These are phyloP conservation scores for Ditylenchus weischeri DNA, from an alignment of 2,888 invertebrate genomes.

Conservation along the genomic window DNA sequence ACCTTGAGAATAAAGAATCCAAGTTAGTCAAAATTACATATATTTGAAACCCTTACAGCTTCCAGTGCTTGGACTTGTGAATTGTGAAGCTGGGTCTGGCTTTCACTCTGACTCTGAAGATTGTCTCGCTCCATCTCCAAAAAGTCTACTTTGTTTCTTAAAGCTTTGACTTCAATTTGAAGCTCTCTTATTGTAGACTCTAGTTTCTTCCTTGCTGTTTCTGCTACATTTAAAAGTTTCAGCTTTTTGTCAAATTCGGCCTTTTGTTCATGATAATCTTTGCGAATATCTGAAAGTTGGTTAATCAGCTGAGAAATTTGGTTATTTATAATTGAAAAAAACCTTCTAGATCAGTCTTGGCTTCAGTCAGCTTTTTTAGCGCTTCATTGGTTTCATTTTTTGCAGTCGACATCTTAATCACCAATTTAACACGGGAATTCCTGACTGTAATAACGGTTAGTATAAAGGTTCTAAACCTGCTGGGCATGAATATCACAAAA, in stretches of 20 bases:
- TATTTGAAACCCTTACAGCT: slow-evolving; percentile 42
- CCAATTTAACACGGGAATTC: background rate
- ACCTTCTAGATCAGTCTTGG: slow-evolving; percentile 35
- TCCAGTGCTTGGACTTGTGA: slow-evolving; percentile 58
- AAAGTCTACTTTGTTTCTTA: slow-evolving; percentile 57
- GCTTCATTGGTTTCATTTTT: slow-evolving; percentile 48
- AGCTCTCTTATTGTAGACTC: slow-evolving; percentile 52
- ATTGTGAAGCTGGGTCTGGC: slow-evolving; percentile 55
- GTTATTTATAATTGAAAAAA: background rate
- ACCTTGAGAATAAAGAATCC: slow-evolving; percentile 34
- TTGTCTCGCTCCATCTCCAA: slow-evolving; percentile 58
- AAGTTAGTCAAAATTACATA: too few relatives aligned
- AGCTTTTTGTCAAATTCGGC: slow-evolving; percentile 42
- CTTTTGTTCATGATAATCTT: slow-evolving; percentile 44
- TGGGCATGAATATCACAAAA: too few relatives aligned
- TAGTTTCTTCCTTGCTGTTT: slow-evolving; percentile 50
- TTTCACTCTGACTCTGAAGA: slow-evolving; percentile 57
- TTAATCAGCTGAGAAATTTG: background rate
- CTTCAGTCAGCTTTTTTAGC: slow-evolving; percentile 37
- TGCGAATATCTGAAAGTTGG: background rate
- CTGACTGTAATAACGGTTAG: too few relatives aligned
- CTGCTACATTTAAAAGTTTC: slow-evolving; percentile 47
- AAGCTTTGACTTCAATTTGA: slow-evolving; percentile 53
- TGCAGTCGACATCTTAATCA: slow-evolving; percentile 47
- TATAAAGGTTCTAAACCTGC: too few relatives aligned